Evolutionary conservation across 1,140 invertebrate species (phyloP).

Genomic region (Nebria ingens): DNA sequence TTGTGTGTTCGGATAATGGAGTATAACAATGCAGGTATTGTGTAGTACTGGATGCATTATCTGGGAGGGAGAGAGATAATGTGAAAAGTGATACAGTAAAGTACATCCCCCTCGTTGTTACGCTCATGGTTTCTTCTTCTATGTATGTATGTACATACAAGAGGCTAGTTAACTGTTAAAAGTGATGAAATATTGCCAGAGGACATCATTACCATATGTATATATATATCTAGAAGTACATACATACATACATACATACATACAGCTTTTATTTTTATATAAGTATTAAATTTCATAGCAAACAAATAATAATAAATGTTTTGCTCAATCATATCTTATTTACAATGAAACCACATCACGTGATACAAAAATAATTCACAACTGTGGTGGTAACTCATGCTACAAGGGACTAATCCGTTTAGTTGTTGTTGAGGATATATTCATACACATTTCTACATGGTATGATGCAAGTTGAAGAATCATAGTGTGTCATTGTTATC

Average conservation of each 20-base stretch:
- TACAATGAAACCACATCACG: no score
- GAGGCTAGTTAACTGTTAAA: background rate
- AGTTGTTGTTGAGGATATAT: no score
- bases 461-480: background rate
- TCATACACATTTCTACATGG: no score
- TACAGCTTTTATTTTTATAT: background rate
- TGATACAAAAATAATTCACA: no score
- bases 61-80: background rate
- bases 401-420: no score
- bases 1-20: background rate
- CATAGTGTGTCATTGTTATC: conserved; percentile 6
- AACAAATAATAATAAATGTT: no score
- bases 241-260: background rate
- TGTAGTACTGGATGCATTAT: conserved; percentile 1
- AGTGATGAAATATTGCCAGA: no score
- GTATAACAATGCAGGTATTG: conserved; percentile 5
- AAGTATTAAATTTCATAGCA: no score
- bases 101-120: background rate
- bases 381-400: no score
- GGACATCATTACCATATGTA: no score
- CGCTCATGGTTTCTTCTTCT: background rate
- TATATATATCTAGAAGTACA: background rate
- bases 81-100: conserved; percentile 6
- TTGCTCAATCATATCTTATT: no score
- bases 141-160: background rate